Base-by-base conservation (phyloP, 2,888 invertebrate species). In the Anagyrus pseudococci region DNA sequence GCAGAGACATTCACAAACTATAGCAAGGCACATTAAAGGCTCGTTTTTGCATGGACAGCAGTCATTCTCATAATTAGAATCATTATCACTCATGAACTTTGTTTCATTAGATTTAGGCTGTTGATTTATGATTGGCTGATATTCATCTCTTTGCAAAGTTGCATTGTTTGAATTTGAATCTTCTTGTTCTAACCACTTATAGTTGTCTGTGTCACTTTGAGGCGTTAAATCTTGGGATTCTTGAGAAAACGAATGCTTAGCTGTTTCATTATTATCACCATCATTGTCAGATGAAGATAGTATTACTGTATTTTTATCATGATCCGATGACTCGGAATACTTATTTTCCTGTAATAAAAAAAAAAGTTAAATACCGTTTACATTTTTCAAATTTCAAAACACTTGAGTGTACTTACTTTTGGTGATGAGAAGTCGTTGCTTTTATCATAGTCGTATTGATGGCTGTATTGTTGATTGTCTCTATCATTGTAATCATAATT, bases 181-280 rank as follows among this genome's bases (percentile, higher is more conserved):
- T 17, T 48, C 48, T 15, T n/a, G 3, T 4, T 26, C 26, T n/a
- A 26, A 48, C 17, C 22, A 26, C n/a, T 19, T 26, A 26, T 25
- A 17, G 10, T 48, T 48, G 25, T 26, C 48, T 48, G n/a, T 23
- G n/a, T 26, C 48, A 48, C 8, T 25, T 17, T 48, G n/a, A 48
- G 48, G 17, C 17, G 48, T 25, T 15, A 19, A 29, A 17, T 48
- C 48, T 48, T 48, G 17, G 1, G 48, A 29, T n/a, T 48, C 48
- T 20, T 17, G 44, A 29, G 48, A 48, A n/a, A 23, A 13, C n/a
- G 29, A 19, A 17, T 26, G 15, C 25, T 48, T 25, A 4, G 17
- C 17, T 25, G n/a, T 29, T n/a, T 48, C 48, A n/a, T 10, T n/a
- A n/a, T 26, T 10, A 29, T 26, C 17, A 1, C 15, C 6, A 17